phyloP scores from a whole-genome alignment of 2,113 vertebrate species.

The Arvicanthis niloticus region DNA sequence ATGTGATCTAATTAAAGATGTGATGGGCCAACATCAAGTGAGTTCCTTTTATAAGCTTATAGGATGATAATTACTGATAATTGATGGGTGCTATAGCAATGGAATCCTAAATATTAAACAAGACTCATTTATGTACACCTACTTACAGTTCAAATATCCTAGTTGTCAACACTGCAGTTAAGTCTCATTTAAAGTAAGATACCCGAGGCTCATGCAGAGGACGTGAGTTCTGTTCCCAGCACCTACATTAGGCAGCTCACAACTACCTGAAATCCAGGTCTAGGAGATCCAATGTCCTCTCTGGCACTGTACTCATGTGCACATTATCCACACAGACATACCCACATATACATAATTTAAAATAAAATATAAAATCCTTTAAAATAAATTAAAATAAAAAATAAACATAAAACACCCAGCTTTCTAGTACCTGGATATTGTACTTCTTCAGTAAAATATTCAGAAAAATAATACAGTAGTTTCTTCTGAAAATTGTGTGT shows the following conservation, averaged over 20 bases:
- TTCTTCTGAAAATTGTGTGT: neutral
- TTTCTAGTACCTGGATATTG: neutral
- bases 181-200: neutral
- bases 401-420: neutral
- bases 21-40: neutral
- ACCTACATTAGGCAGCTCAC: neutral
- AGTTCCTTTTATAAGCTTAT: neutral
- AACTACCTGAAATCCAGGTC: neutral
- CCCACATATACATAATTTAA: neutral
- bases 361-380: neutral
- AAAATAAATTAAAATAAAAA: neutral
- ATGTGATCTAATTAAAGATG: neutral
- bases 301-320: neutral
- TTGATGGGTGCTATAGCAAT: neutral
- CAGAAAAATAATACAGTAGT: neutral
- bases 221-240: neutral
- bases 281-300: neutral
- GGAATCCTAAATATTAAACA: neutral
- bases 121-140: neutral
- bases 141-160: neutral
- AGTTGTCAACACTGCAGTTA: neutral
- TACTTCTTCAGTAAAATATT: slow-evolving; percentile 16
- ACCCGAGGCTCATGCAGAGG: neutral
- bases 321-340: neutral
- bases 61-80: neutral